phyloP scores from a whole-genome alignment of 1,140 invertebrate genomes.

The Drosophila ercepeae region DNA sequence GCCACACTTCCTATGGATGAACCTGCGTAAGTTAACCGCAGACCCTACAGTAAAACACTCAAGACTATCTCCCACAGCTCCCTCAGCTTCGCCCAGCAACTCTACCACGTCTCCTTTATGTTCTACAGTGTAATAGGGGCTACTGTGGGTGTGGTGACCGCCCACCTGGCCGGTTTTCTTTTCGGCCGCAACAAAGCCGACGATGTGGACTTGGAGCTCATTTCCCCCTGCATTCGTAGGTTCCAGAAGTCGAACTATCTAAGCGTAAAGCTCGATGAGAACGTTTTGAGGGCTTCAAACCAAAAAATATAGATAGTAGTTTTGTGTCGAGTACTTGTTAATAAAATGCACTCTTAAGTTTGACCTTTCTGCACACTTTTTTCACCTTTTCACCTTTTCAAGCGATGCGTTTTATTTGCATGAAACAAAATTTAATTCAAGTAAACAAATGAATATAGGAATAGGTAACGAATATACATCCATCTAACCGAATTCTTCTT shows the following conservation, averaged over 20 bases:
- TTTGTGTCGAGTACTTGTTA: conserved; percentile 26
- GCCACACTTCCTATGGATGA: conserved; percentile 6
- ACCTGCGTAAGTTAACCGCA: conserved; percentile 35
- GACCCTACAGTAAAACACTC: not conserved
- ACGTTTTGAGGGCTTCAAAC: conserved; percentile 12
- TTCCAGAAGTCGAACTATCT: conserved; percentile 45
- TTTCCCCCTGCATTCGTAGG: conserved; percentile 60
- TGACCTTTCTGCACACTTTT: not conserved
- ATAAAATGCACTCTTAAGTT: conserved; percentile 20
- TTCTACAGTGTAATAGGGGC: conserved; percentile 47
- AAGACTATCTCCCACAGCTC: conserved; percentile 30
- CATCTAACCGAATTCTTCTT: conserved; percentile 17
- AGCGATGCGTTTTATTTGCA: not conserved
- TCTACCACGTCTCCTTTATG: conserved; percentile 74
- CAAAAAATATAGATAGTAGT: conserved; percentile 42
- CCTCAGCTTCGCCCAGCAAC: conserved; percentile 48
- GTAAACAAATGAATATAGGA: not conserved
- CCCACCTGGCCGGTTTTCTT: conserved; percentile 41
- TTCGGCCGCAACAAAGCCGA: conserved; percentile 51
- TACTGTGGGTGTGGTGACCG: conserved; percentile 29
- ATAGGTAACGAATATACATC: not conserved
- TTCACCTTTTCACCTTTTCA: too few species aligned
- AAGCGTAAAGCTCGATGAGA: conserved; percentile 57
- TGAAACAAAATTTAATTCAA: not conserved
- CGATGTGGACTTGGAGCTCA: conserved; percentile 61